Percentiles rank a stretch among this genome's conserved stretches.
phyloP scores from a whole-genome alignment of 2,797 vertebrate genomes.

The Falco peregrinus region DNA sequence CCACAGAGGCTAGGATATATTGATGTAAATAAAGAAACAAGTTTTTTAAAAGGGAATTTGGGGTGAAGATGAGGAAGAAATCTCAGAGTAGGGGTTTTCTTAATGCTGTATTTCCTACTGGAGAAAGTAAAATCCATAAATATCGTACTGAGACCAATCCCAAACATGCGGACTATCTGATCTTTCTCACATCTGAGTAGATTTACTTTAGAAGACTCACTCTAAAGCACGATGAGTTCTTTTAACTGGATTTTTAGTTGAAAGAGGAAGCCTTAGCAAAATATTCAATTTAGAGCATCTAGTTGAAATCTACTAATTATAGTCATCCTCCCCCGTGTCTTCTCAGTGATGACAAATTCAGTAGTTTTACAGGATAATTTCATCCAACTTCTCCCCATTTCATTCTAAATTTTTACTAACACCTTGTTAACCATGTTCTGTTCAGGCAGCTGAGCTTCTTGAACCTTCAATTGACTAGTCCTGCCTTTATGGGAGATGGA shows the following conservation, averaged over 20 bases:
- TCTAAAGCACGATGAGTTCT: not conserved
- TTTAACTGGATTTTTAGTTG: not conserved
- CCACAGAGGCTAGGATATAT: not conserved
- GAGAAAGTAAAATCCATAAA: not conserved
- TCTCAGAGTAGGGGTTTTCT: not conserved
- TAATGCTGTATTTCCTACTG: not conserved
- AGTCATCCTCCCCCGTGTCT: constrained; percentile 18
- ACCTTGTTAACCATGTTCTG: not conserved
- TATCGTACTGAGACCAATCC: not conserved
- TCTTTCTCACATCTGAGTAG: not conserved
- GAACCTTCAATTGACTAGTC: not conserved
- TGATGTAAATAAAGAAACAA: not conserved
- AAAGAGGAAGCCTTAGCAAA: not conserved
- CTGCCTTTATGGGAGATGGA: not conserved
- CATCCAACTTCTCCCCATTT: not conserved
- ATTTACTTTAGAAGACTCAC: not conserved
- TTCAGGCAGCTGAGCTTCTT: not conserved
- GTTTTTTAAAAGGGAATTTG: not conserved
- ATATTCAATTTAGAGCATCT: not conserved
- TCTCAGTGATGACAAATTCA: constrained; percentile 33
- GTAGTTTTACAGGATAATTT: constrained; percentile 26
- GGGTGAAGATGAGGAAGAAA: not conserved
- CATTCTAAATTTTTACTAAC: constrained; percentile 7
- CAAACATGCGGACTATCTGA: accelerated
- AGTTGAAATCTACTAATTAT: constrained; percentile 47